phyloP scores from a whole-genome alignment of 2,797 vertebrate genomes.

The Cetoscarus ocellatus region DNA sequence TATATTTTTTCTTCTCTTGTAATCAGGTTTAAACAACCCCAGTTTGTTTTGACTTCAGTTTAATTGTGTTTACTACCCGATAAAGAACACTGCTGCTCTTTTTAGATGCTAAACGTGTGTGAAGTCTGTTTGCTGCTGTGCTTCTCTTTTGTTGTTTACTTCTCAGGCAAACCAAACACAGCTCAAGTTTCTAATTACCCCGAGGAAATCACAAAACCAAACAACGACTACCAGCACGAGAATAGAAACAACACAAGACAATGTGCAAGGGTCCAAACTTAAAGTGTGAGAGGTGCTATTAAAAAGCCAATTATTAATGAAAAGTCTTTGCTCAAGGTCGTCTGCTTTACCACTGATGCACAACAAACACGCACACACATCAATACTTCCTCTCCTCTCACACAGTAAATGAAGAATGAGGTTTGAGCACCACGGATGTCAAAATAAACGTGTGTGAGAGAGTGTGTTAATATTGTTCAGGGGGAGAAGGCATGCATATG shows the following conservation, averaged over 20 bases:
- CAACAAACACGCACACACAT: conserved; percentile 64
- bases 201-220: conserved; percentile 1
- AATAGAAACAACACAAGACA: conserved; percentile 60
- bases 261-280: conserved; percentile 71
- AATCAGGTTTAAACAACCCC: conserved; percentile 13
- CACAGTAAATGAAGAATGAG: conserved; percentile 70
- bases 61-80: background rate
- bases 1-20: background rate
- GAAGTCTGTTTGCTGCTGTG: background rate
- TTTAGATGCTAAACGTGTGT: background rate
- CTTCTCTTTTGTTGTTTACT: background rate
- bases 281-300: conserved; percentile 66
- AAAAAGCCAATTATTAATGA: conserved; percentile 84
- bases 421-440: conserved; percentile 69
- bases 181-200: conserved; percentile 8
- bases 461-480: conserved; percentile 50
- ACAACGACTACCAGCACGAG: conserved; percentile 42
- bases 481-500: conserved; percentile 61
- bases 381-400: conserved; percentile 68
- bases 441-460: conserved; percentile 59
- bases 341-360: conserved; percentile 65
- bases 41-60: background rate
- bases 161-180: conserved; percentile 1
- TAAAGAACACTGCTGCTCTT: background rate
- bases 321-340: conserved; percentile 78